A percentile compares a stretch with the other conserved stretches of the same genome.
Evolutionary conservation across 2,888 invertebrate genomes (phyloP).

Genomic region (Campopleginae sp.): DNA sequence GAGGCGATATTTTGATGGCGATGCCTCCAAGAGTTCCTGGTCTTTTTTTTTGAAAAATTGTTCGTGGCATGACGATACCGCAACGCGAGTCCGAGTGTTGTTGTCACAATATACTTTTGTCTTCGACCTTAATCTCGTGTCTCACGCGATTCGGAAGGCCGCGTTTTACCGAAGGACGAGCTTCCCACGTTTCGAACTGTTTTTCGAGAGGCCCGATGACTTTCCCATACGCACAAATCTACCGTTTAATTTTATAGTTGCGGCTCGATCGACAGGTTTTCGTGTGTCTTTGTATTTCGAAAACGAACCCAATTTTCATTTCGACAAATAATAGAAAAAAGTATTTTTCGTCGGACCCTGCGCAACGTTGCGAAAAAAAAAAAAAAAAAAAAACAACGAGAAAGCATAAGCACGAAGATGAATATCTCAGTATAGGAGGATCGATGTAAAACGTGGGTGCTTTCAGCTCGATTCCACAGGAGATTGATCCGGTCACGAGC

Average conservation of each 20-base stretch:
- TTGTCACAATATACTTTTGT: conserved; percentile 53
- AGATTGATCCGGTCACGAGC: conserved; percentile 63
- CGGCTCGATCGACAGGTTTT: not conserved
- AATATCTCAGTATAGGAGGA: conserved; percentile 6
- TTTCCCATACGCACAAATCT: conserved; percentile 17
- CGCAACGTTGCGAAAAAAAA: no score
- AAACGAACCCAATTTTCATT: no score
- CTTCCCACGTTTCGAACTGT: conserved; percentile 74
- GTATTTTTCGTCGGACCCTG: not conserved
- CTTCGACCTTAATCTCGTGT: conserved; percentile 72
- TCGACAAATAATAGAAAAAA: no score
- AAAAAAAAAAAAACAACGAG: conserved; percentile 6
- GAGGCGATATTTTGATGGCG: not conserved
- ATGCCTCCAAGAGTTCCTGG: not conserved
- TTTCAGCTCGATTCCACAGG: conserved; percentile 9
- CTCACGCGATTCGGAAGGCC: conserved; percentile 77
- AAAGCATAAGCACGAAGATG: not conserved
- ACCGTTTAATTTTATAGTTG: not conserved
- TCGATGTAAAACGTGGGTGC: conserved; percentile 38
- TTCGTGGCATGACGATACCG: not conserved
- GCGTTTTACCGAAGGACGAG: conserved; percentile 74
- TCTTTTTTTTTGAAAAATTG: not conserved
- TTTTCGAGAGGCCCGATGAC: conserved; percentile 9
- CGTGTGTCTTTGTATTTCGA: no score
- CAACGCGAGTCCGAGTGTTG: not conserved